A percentile compares a stretch with the other conserved stretches of the same genome.
Conservation (phyloP, 2,888 invertebrate genomes). For the Nephrocerus scutellatus region DNA sequence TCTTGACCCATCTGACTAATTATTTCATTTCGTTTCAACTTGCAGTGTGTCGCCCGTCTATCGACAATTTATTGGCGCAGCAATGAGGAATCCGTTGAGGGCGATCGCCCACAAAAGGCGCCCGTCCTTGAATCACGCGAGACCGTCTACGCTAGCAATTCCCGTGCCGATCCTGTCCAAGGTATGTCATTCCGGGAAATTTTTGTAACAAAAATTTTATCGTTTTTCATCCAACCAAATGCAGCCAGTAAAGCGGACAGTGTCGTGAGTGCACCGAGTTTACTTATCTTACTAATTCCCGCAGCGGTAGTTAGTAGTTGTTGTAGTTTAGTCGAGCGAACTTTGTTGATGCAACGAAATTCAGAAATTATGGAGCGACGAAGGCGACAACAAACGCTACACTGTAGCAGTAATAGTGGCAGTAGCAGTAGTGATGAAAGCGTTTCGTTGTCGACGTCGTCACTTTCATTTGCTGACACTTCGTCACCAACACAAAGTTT, state of each 20-base stretch:
- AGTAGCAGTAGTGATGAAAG: no score
- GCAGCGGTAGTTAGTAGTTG: constrained; percentile 30
- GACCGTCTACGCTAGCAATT: constrained; percentile 51
- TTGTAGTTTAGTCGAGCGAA: no score
- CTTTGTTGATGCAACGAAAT: no score
- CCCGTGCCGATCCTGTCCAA: constrained; percentile 64
- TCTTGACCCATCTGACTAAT: constrained; percentile 1
- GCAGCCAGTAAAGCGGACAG: constrained; percentile 44
- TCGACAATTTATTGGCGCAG: constrained; percentile 65
- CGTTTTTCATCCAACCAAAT: constrained; percentile 46
- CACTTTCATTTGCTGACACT: no score
- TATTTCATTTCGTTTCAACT: constrained; percentile 11
- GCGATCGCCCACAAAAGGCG: constrained; percentile 59
- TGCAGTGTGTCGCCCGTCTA: constrained; percentile 60
- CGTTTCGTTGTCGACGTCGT: no score
- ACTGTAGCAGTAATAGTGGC: no score
- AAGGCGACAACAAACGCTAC: no score
- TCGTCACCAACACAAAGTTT: no score
- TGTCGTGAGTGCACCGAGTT: constrained; percentile 32
- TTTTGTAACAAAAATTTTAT: constrained; percentile 48
- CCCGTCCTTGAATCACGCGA: constrained; percentile 64
- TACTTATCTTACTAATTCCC: constrained; percentile 30
- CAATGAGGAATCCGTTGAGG: constrained; percentile 69
- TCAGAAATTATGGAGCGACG: no score
- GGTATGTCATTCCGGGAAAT: constrained; percentile 53